A percentile compares a stretch with the other conserved stretches of the same genome.
phyloP scores from a whole-genome alignment of 2,797 vertebrate genomes.

The Selene dorsalis region DNA sequence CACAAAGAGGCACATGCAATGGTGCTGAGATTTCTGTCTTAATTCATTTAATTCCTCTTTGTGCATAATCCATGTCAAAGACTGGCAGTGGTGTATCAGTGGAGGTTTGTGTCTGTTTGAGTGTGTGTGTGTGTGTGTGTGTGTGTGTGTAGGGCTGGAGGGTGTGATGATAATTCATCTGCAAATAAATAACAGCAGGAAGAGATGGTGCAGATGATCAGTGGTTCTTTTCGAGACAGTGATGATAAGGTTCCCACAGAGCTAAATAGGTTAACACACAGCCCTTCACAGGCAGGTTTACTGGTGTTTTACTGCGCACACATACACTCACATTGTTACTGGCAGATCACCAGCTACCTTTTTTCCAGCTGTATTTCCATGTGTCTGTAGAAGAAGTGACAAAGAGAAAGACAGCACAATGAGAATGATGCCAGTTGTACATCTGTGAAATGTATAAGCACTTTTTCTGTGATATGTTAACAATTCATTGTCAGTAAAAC shows the following conservation, averaged over 20 bases:
- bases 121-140: conserved; percentile 12
- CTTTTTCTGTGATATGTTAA: conserved; percentile 60
- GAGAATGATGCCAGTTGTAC: conserved; percentile 55
- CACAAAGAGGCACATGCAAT: conserved; percentile 25
- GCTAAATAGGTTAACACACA: conserved; percentile 64
- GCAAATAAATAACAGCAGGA: conserved; percentile 70
- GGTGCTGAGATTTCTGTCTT: conserved; percentile 14
- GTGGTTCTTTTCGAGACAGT: conserved; percentile 49
- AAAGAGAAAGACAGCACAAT: conserved; percentile 59
- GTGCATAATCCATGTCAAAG: conserved; percentile 27
- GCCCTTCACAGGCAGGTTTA: conserved; percentile 16
- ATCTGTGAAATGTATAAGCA: conserved; percentile 73
- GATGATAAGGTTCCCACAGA: conserved; percentile 56
- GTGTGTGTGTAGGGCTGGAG: background rate
- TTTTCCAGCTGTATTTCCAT: conserved; percentile 61
- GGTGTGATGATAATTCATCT: conserved; percentile 42
- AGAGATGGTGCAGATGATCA: conserved; percentile 57
- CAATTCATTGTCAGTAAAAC: conserved; percentile 65
- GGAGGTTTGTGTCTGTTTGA: conserved; percentile 25
- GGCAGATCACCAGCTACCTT: conserved; percentile 59
- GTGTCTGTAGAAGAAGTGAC: conserved; percentile 48
- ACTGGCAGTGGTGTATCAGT: conserved; percentile 56
- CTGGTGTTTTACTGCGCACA: conserved; percentile 28
- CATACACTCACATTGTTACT: conserved; percentile 44
- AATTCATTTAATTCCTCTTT: conserved; percentile 18